Evolutionary conservation across 2,113 vertebrate species (phyloP), one percentile per base, ranked within the genome.

Genomic region (Ciconia maguari): DNA sequence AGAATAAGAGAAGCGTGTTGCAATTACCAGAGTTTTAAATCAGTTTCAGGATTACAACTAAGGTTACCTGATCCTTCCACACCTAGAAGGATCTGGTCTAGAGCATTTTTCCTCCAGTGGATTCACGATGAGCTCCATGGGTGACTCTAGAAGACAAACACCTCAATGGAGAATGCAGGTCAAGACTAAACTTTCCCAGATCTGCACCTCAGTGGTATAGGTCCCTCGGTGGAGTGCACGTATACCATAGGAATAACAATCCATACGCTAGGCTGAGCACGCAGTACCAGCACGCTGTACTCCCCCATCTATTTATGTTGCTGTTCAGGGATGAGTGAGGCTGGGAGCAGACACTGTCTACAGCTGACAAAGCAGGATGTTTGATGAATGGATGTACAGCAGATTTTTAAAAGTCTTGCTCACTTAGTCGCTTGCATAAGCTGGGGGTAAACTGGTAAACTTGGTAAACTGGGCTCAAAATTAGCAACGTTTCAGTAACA

Each of bases 201-300:
- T 21, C 32, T 22, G 25, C 70, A 26, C 7, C 46, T 49, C 36
- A 1, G 2, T 1, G 49, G 38, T 21, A 2, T 1, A n/a, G 20
- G 24, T 55, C 46, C 61, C 36, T 30, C 42, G 3, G 22, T 1
- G 10, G 25, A 13, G 29, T 3, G 10, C 3, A 0, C 7, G 0
- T 4, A 11, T 1, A 2, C 21, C 55, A 1, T 2, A 8, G 41
- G 58, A 44, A 48, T 17, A 36, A 2, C 83, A 44, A 27, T 2
- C 55, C 46, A 1, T 7, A 4, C 7, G 1, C 57, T 5, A 8
- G 21, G 1, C 34, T 8, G 89, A 55, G 85, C 75, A 5, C 2
- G 2, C 42, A 5, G 1, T 8, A 4, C 60, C 48, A 17, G 60
- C 68, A 6, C 2, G 0, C 5, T 5, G 22, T 2, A 2, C 70